phyloP scores from a whole-genome alignment of 2,113 vertebrate genomes.

The Microtus richardsoni region DNA sequence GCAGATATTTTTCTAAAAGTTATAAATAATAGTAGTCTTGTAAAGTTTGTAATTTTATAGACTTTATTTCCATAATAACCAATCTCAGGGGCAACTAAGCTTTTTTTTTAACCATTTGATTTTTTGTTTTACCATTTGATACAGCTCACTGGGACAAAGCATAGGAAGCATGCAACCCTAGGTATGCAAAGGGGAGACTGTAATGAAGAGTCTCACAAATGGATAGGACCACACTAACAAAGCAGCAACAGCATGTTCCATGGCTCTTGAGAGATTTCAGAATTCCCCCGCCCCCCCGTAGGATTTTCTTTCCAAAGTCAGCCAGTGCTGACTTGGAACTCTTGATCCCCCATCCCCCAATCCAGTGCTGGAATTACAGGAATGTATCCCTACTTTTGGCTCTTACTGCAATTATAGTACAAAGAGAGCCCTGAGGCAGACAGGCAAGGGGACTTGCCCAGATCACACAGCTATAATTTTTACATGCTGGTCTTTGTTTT shows the following conservation, averaged over 20 bases:
- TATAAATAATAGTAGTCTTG: background rate
- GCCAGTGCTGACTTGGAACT: background rate
- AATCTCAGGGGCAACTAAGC: background rate
- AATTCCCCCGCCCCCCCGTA: rapidly evolving
- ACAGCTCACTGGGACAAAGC: background rate
- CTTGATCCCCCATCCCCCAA: background rate
- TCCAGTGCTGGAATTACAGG: background rate
- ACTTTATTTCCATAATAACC: background rate
- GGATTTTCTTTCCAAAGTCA: background rate
- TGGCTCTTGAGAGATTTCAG: background rate
- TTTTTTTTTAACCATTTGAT: too few species aligned
- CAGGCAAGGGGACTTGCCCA: background rate
- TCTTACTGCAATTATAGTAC: background rate
- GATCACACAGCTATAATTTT: background rate
- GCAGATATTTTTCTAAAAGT: background rate
- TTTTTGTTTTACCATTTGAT: too few species aligned
- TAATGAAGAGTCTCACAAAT: background rate
- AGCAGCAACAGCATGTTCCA: background rate
- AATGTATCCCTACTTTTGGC: background rate
- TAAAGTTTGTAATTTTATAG: background rate
- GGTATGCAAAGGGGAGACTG: background rate
- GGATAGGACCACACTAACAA: background rate
- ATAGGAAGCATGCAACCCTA: background rate
- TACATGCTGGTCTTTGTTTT: background rate
- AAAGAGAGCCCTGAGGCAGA: background rate